Conservation (phyloP, 2,888 invertebrate genomes). For the Agonum fuliginosum region DNA sequence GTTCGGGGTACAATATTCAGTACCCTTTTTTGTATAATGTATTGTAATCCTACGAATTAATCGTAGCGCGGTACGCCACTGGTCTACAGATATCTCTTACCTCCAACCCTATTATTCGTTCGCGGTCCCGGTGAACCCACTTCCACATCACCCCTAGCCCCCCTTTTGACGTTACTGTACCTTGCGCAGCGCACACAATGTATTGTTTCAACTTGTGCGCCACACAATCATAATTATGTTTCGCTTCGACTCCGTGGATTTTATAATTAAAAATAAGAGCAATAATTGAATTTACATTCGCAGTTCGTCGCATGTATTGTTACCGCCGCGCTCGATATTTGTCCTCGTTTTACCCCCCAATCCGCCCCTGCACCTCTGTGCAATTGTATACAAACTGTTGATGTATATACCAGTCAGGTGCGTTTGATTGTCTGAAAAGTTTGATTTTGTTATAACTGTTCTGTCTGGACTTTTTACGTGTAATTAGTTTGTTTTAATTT, state of each 20-base stretch:
- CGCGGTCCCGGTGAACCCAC: background rate
- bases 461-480: no score
- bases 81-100: background rate
- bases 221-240: conserved; percentile 72
- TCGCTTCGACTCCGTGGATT: conserved; percentile 70
- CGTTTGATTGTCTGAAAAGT: conserved; percentile 13
- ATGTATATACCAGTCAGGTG: background rate
- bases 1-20: no score
- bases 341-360: conserved; percentile 11
- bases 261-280: conserved; percentile 71
- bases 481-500: no score
- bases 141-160: background rate
- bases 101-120: background rate
- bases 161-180: background rate
- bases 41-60: no score
- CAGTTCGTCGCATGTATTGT: conserved; percentile 53
- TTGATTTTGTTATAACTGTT: background rate
- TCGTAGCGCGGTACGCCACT: conserved; percentile 10
- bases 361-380: background rate
- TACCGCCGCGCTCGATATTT: conserved; percentile 21
- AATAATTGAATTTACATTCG: conserved; percentile 62
- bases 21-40: no score
- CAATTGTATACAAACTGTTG: background rate
- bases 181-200: conserved; percentile 67
- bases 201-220: conserved; percentile 70